A percentile compares a stretch with the other conserved stretches of the same genome.
phyloP scores from a whole-genome alignment of 1,140 invertebrate genomes.

The Polypedilum vanderplanki region DNA sequence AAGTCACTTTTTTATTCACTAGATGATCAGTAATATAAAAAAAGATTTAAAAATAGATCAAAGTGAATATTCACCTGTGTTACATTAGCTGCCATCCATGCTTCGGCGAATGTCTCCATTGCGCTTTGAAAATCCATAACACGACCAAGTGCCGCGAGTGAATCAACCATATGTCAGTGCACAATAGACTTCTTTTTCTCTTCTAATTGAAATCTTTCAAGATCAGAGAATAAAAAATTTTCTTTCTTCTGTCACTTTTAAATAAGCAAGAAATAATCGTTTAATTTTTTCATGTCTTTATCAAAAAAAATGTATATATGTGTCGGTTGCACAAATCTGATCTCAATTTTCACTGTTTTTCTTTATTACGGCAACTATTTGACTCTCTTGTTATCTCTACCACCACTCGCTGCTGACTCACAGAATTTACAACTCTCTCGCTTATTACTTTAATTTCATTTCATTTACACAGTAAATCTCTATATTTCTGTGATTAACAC shows the following conservation, averaged over 20 bases:
- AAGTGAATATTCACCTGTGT: slow-evolving; percentile 51
- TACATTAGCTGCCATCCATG: slow-evolving; percentile 88
- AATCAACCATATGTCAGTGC: slow-evolving; percentile 15
- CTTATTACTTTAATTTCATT: neutral
- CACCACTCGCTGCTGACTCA: neutral
- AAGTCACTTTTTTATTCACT: neutral
- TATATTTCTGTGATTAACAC: slow-evolving; percentile 6
- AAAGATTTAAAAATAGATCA: neutral
- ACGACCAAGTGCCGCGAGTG: neutral
- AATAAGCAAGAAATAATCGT: neutral
- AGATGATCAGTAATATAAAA: neutral
- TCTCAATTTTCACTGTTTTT: neutral
- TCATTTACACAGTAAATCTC: neutral
- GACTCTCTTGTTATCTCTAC: neutral
- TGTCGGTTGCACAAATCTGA: neutral
- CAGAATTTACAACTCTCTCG: neutral
- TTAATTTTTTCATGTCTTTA: neutral
- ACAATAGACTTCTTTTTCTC: neutral
- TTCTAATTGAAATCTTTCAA: neutral
- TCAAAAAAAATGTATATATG: neutral
- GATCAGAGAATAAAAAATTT: neutral
- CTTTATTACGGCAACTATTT: neutral
- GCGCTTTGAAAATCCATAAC: slow-evolving; percentile 93
- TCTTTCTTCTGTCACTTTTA: neutral
- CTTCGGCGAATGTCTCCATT: slow-evolving; percentile 94